A percentile compares a stretch with the other conserved stretches of the same genome.
phyloP scores from a whole-genome alignment of 1,140 invertebrate genomes.

The Nephila pilipes region DNA sequence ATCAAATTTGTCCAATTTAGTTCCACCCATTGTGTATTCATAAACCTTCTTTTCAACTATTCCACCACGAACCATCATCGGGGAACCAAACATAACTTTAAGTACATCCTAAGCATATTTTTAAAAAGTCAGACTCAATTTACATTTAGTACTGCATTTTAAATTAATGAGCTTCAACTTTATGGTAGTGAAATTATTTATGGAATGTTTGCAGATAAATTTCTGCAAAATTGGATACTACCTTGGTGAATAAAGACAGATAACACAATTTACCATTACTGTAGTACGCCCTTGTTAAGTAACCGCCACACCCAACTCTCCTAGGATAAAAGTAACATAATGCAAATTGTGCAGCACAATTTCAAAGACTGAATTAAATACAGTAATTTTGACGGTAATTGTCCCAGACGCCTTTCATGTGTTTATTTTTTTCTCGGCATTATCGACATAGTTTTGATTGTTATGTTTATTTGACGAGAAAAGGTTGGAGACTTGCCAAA shows the following conservation, averaged over 20 bases:
- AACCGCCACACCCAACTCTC: conserved; percentile 37
- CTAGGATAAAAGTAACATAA: conserved; percentile 9
- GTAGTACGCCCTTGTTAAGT: conserved; percentile 22
- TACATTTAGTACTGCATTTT: not conserved
- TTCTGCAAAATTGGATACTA: conserved; percentile 17
- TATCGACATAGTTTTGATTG: not conserved
- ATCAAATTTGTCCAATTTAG: no score
- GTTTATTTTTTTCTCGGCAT: not conserved
- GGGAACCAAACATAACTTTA: not conserved
- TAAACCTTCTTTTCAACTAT: not conserved
- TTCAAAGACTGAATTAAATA: conserved; percentile 28
- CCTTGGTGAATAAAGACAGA: conserved; percentile 9
- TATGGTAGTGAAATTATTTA: not conserved
- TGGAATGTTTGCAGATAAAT: conserved; percentile 20
- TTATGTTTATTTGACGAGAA: not conserved
- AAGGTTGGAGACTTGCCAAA: conserved; percentile 28
- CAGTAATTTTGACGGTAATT: not conserved
- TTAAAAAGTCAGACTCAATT: conserved; percentile 5
- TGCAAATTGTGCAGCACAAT: not conserved
- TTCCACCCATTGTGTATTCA: no score
- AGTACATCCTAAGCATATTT: not conserved
- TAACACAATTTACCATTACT: not conserved
- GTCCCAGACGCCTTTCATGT: not conserved
- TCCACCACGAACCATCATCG: not conserved
- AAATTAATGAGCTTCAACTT: conserved; percentile 5